phyloP scores from a whole-genome alignment of 2,888 invertebrate genomes.

The Agrotis exclamationis region DNA sequence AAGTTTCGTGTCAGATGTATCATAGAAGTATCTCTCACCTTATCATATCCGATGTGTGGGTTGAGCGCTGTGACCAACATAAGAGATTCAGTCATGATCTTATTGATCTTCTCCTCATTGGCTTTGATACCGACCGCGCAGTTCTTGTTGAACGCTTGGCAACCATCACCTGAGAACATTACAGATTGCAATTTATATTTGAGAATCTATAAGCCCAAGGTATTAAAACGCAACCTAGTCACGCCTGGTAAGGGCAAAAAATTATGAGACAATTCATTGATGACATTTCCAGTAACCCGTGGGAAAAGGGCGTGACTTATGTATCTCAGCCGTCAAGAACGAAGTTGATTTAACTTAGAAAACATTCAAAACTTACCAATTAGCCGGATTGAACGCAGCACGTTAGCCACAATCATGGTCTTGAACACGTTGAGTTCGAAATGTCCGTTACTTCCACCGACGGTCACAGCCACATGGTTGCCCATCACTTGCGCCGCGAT shows the following conservation, averaged over 20 bases:
- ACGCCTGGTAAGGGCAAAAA: not conserved
- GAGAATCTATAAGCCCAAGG: too few species aligned
- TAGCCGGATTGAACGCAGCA: slow-evolving; percentile 96
- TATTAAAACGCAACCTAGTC: not conserved
- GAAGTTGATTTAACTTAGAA: not conserved
- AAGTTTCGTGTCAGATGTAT: too few species aligned
- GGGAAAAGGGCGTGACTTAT: too few species aligned
- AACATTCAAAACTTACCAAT: slow-evolving; percentile 89
- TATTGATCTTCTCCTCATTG: slow-evolving; percentile 94
- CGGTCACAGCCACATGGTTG: slow-evolving; percentile 98
- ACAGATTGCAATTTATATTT: not conserved
- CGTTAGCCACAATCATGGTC: slow-evolving; percentile 98
- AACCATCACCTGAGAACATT: slow-evolving; percentile 92
- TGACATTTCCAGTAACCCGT: too few species aligned
- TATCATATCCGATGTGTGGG: slow-evolving; percentile 99
- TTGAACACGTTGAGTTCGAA: slow-evolving; percentile 99
- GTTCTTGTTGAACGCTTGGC: slow-evolving; percentile 96
- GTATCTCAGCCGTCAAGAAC: not conserved
- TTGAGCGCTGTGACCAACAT: slow-evolving; percentile 99
- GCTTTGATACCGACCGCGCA: slow-evolving; percentile 96
- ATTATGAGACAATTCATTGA: too few species aligned
- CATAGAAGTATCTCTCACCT: slow-evolving; percentile 84
- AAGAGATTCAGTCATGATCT: slow-evolving; percentile 97
- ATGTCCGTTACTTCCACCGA: slow-evolving; percentile 99
- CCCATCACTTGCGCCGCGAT: slow-evolving; percentile 99